phyloP scores from a whole-genome alignment of 37 sponge, comb jelly and placozoan species.

The Agelas oroides region DNA sequence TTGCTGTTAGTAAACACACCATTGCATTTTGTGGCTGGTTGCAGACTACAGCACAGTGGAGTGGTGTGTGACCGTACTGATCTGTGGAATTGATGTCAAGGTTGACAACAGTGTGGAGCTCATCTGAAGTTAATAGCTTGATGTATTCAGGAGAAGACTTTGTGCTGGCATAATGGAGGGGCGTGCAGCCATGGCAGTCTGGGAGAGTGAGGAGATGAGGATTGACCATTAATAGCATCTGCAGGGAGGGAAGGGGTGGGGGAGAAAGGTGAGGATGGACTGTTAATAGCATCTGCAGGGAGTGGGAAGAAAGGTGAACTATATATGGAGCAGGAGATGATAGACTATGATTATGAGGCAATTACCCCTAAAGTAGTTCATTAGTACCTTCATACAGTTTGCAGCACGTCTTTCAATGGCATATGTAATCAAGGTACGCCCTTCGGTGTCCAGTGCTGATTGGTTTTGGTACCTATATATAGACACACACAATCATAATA shows the following conservation, averaged over 20 bases:
- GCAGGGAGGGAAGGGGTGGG: too few species aligned
- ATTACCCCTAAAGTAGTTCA: too few species aligned
- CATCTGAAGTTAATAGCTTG: conserved; percentile 11
- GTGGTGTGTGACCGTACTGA: conserved; percentile 24
- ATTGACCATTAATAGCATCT: conserved; percentile 26
- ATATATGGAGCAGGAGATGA: too few species aligned
- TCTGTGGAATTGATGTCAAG: neutral
- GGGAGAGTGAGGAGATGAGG: conserved; percentile 16
- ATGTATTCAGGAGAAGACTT: conserved; percentile 7
- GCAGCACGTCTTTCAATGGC: conserved; percentile 28
- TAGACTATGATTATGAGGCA: too few species aligned
- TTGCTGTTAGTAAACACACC: neutral
- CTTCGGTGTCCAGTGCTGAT: conserved; percentile 23
- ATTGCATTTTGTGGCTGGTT: conserved; percentile 2
- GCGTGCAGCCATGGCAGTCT: conserved; percentile 32
- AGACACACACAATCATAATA: conserved; percentile 27
- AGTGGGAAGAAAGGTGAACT: too few species aligned
- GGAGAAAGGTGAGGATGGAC: too few species aligned
- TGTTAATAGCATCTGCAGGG: too few species aligned
- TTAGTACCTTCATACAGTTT: conserved; percentile 37
- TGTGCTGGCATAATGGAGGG: conserved; percentile 59
- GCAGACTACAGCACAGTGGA: conserved; percentile 47
- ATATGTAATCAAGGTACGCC: conserved; percentile 59
- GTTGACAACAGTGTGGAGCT: neutral
- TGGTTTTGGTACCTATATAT: neutral